phyloP scores from a whole-genome alignment of 1,140 invertebrate species.

The Drosophila chauvacae region DNA sequence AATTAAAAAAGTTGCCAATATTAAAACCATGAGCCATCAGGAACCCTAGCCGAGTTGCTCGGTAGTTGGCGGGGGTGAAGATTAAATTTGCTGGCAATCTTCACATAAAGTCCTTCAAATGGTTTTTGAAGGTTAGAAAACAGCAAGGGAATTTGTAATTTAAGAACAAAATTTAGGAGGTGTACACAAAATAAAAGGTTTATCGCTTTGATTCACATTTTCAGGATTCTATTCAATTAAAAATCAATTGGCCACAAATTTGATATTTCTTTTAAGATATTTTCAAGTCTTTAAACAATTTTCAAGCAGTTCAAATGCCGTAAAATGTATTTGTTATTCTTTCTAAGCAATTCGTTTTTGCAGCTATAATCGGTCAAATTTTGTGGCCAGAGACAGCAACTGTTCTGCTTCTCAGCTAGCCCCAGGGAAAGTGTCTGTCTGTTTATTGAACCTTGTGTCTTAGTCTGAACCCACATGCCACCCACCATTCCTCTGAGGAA shows the following conservation, averaged over 20 bases:
- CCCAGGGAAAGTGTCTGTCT: slow-evolving; percentile 32
- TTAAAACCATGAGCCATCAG: slow-evolving; percentile 63
- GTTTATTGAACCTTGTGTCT: slow-evolving; percentile 28
- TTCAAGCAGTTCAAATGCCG: background rate
- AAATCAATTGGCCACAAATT: background rate
- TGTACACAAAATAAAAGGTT: too few relatives aligned
- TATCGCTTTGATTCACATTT: too few relatives aligned
- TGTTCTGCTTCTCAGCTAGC: slow-evolving; percentile 22
- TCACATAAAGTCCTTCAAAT: slow-evolving; percentile 7
- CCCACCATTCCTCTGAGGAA: background rate
- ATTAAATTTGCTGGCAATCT: background rate
- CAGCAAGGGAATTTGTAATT: background rate
- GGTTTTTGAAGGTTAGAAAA: background rate
- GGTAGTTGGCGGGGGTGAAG: background rate
- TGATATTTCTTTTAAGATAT: background rate
- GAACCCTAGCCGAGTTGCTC: background rate
- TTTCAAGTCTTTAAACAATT: background rate
- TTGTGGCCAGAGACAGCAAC: slow-evolving; percentile 52
- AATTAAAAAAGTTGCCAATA: slow-evolving; percentile 84
- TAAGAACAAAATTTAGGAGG: background rate
- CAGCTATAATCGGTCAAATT: slow-evolving; percentile 73
- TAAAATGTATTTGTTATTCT: slow-evolving; percentile 25
- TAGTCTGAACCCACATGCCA: slow-evolving; percentile 8
- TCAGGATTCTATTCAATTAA: too few relatives aligned
- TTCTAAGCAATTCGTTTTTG: slow-evolving; percentile 20